Conservation (phyloP, 2,113 vertebrate genomes). For the Otocyon megalotis region DNA sequence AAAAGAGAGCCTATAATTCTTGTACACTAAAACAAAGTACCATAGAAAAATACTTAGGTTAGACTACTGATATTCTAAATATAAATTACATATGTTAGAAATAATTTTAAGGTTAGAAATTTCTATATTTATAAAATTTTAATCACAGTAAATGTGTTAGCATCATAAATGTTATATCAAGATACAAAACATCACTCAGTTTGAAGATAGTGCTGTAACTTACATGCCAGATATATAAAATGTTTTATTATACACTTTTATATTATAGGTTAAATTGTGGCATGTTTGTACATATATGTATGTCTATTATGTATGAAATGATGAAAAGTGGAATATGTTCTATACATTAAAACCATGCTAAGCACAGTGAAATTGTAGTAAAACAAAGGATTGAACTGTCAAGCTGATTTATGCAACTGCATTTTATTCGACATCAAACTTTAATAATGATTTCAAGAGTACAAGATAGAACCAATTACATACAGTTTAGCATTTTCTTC, state of each 20-base stretch:
- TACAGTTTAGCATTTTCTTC: neutral
- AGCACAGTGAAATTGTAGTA: neutral
- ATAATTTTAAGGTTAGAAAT: neutral
- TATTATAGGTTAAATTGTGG: neutral
- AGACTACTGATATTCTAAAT: neutral
- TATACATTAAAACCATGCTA: neutral
- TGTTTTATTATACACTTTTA: neutral
- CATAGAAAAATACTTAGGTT: neutral
- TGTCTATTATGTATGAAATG: neutral
- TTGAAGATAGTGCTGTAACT: neutral
- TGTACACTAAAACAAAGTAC: neutral
- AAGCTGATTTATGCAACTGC: neutral
- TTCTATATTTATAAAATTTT: neutral
- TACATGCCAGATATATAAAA: neutral
- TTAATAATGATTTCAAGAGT: constrained; percentile 1
- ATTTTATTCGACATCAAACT: neutral
- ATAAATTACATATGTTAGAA: neutral
- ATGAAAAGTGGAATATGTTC: neutral
- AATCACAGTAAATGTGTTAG: neutral
- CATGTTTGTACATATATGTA: neutral
- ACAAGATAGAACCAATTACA: neutral
- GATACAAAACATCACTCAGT: neutral
- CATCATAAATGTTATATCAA: neutral
- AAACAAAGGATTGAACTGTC: neutral
- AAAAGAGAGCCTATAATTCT: neutral